These are phyloP conservation scores for Cebidichthys violaceus DNA, from an alignment of 2,113 vertebrate genomes.

Conservation along the genomic window DNA sequence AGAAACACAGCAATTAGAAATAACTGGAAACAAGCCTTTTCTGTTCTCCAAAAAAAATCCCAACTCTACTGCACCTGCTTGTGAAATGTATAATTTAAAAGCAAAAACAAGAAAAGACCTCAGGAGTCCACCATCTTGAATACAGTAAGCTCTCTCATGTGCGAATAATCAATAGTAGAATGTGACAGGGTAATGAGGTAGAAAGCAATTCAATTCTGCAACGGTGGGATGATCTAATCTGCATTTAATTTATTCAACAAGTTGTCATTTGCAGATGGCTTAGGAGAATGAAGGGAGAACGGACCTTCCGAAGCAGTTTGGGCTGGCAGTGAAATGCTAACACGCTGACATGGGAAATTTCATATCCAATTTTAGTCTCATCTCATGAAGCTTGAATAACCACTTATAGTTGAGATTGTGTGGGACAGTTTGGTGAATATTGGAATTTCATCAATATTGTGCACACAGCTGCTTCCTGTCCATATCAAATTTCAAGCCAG, in stretches of 20 bases:
- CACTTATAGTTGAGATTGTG: slow-evolving; percentile 36
- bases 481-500: slow-evolving; percentile 5
- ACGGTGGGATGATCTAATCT: slow-evolving; percentile 26
- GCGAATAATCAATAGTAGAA: slow-evolving; percentile 10
- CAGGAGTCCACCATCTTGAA: neutral
- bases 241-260: slow-evolving; percentile 48
- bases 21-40: neutral
- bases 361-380: slow-evolving; percentile 61
- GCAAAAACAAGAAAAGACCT: neutral
- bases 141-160: neutral
- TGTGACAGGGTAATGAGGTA: slow-evolving; percentile 29
- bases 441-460: slow-evolving; percentile 60
- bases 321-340: slow-evolving; percentile 35
- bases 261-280: slow-evolving; percentile 49
- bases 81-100: slow-evolving; percentile 5
- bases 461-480: slow-evolving; percentile 43
- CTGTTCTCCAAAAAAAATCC: neutral
- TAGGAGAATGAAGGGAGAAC: slow-evolving; percentile 27
- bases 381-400: slow-evolving; percentile 55
- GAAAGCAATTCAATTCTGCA: slow-evolving; percentile 3
- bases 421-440: slow-evolving; percentile 43
- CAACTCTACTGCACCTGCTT: neutral
- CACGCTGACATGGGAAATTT: slow-evolving; percentile 43
- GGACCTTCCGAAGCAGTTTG: slow-evolving; percentile 26
- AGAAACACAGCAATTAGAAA: neutral